Conservation (phyloP, 1,140 invertebrate species). For the Ceratina australensis region DNA sequence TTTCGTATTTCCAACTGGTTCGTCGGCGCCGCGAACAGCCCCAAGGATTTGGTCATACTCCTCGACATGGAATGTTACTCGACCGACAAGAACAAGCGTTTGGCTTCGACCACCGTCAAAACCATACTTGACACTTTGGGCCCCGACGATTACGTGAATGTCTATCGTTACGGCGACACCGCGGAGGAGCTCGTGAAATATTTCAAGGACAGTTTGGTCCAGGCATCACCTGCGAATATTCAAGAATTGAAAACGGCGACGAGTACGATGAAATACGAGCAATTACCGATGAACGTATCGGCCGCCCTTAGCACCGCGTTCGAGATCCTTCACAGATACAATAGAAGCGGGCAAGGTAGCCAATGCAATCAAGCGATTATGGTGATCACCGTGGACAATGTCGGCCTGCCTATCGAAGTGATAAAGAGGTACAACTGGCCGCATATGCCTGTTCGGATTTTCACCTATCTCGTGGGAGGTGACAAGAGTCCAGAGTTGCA, state of each 20-base stretch:
- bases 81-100: slow-evolving; percentile 89
- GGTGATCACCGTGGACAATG: slow-evolving; percentile 87
- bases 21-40: slow-evolving; percentile 96
- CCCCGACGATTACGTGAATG: slow-evolving; percentile 98
- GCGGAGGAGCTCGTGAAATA: slow-evolving; percentile 90
- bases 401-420: slow-evolving; percentile 91
- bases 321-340: slow-evolving; percentile 93
- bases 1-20: slow-evolving; percentile 95
- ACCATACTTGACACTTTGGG: slow-evolving; percentile 96
- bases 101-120: slow-evolving; percentile 91
- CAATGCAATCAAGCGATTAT: slow-evolving; percentile 99
- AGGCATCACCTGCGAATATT: slow-evolving; percentile 93
- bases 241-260: slow-evolving; percentile 89
- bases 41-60: slow-evolving; percentile 96
- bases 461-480: slow-evolving; percentile 97
- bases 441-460: slow-evolving; percentile 94
- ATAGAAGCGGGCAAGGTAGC: slow-evolving; percentile 88
- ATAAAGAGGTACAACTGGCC: slow-evolving; percentile 94
- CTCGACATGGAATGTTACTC: slow-evolving; percentile 94
- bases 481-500: slow-evolving; percentile 93
- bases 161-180: slow-evolving; percentile 90
- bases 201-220: slow-evolving; percentile 92
- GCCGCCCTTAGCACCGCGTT: slow-evolving; percentile 94
- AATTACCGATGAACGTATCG: slow-evolving; percentile 95
- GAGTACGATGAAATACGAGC: slow-evolving; percentile 84